Conservation (phyloP, 1,140 invertebrate species). For the Lepidurus arcticus region DNA sequence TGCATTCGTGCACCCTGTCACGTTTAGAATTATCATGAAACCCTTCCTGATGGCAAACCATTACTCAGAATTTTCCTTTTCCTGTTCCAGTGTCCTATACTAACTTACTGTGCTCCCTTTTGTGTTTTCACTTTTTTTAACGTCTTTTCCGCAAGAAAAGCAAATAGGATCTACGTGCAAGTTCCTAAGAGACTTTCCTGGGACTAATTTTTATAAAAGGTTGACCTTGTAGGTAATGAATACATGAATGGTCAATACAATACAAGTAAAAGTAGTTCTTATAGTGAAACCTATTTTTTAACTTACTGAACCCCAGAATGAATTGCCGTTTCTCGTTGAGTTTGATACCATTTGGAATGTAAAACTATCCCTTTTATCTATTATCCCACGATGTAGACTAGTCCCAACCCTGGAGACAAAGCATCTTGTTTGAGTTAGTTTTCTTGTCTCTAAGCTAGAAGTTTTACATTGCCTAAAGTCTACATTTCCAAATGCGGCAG, state of each 20-base stretch:
- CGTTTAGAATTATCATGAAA: neutral
- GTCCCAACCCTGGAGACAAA: no score
- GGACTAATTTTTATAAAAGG: neutral
- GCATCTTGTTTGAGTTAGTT: neutral
- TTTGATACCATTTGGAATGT: no score
- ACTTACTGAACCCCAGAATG: no score
- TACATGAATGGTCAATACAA: no score
- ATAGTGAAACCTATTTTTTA: no score
- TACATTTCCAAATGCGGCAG: neutral
- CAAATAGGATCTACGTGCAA: conserved; percentile 11
- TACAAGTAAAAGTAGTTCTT: no score
- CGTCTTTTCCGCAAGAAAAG: neutral
- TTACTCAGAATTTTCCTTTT: neutral
- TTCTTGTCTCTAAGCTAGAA: neutral
- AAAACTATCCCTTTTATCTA: no score
- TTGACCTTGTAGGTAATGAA: neutral
- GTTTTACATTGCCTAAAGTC: neutral
- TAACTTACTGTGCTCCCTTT: neutral
- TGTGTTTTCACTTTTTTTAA: conserved; percentile 1
- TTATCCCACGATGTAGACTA: no score
- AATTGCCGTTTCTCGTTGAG: no score
- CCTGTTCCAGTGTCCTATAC: no score
- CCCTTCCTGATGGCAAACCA: neutral
- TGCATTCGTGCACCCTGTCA: conserved; percentile 1
- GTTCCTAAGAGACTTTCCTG: neutral